Conservation (phyloP, 2,113 vertebrate species). For the Dicerorhinus sumatrensis region DNA sequence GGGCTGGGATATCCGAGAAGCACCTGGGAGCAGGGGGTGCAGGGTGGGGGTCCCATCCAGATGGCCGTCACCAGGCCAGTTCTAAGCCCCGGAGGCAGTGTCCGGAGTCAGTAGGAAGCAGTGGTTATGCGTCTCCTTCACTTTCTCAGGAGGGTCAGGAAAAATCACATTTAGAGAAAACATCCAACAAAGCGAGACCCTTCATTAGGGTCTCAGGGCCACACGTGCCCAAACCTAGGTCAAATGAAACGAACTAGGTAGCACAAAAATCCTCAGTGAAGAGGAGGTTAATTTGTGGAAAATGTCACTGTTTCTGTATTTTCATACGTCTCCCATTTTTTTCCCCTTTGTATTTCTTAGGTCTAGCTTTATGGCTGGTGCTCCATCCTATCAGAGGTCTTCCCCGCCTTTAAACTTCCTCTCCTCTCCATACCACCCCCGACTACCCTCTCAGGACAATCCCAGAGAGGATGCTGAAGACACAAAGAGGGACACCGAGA, state of each 20-base stretch:
- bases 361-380: not conserved
- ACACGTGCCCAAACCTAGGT: not conserved
- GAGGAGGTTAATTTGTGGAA: not conserved
- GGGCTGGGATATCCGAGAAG: not conserved
- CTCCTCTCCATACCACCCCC: not conserved
- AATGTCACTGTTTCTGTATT: not conserved
- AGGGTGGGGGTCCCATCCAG: not conserved
- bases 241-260: not conserved
- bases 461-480: not conserved
- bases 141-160: not conserved
- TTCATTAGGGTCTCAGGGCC: not conserved
- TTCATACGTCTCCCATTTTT: not conserved
- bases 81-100: not conserved
- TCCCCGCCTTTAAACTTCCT: not conserved
- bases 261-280: not conserved
- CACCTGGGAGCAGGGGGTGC: accelerated
- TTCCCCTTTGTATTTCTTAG: not conserved
- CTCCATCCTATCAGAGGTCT: not conserved
- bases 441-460: not conserved
- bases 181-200: not conserved
- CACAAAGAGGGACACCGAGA: not conserved
- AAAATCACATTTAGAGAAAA: constrained; percentile 2
- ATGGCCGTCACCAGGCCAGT: too few species aligned
- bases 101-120: not conserved
- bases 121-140: not conserved